Base-by-base conservation (phyloP, 2,797 vertebrate genomes). In the Tamandua tetradactyla region DNA sequence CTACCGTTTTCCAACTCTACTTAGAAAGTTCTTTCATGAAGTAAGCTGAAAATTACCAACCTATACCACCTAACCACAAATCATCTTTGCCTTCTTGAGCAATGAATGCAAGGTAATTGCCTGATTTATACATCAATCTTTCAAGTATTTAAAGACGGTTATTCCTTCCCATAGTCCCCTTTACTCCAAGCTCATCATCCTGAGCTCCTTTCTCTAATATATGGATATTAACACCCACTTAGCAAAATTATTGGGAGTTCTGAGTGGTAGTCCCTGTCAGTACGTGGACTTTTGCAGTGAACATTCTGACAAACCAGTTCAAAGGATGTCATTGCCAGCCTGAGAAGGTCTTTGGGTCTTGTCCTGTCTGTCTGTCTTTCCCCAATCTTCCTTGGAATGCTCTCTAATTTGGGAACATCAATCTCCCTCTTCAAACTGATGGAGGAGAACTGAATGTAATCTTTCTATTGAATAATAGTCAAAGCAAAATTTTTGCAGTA, bases 11-110 rank as follows among this genome's bases (percentile, higher is more conserved):
- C 57, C 69, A 93, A 55, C 17, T 86, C 49, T 32, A 44, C 52
- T 79, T 61, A 71, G 42, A 74, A 94, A 88, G 22, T 92, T 84
- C 23, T 76, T 94, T 81, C 59, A 49, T 64, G 75, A 83, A 93
- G 62, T 13, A 91, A 95, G 57, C 13, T 14, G 10, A 59, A 72
- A 62, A 2, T 18, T 80, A 72, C 27, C 3, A 13, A 23, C 20
- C 22, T 72, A 0, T 68, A 78, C 92, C 4, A 80, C 68, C 49
- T 57, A 84, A 55, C n/a, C n/a, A 35, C n/a, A 66, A 72, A 79
- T 30, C 17, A 81, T 49, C 20, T 64, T 11, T 62, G 10, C 25
- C 14, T 66, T 76, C 44, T 91, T 62, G 13, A 69, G 11, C 32
- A 62, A 22, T 14, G 66, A 82, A 23, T 25, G 1, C 30, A 86